These are phyloP conservation scores for Dallia pectoralis DNA, from an alignment of 2,797 vertebrate species.

Conservation along the genomic window DNA sequence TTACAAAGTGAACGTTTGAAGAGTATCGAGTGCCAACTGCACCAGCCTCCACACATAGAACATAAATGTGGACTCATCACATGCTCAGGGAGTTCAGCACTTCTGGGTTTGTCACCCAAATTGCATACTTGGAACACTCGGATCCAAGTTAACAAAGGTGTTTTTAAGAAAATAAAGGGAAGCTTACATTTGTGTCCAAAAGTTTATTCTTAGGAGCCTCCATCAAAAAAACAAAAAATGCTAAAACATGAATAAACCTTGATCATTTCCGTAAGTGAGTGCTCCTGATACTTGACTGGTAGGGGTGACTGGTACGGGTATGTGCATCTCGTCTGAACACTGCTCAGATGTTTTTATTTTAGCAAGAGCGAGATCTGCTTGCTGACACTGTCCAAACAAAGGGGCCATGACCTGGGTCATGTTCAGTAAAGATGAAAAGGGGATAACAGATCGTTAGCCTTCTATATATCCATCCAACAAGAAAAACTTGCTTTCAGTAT, in stretches of 20 bases:
- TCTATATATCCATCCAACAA: background rate
- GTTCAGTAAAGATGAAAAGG: background rate
- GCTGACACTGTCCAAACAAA: conserved; percentile 70
- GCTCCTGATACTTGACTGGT: conserved; percentile 25
- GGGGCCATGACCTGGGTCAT: conserved; percentile 19
- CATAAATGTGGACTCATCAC: too few species aligned
- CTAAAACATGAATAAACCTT: conserved; percentile 16
- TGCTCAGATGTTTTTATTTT: conserved; percentile 74
- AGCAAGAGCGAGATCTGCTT: conserved; percentile 52
- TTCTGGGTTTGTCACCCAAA: too few species aligned
- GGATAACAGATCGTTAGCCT: background rate
- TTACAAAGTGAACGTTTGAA: too few species aligned
- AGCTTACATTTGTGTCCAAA: conserved; percentile 38
- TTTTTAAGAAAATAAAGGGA: conserved; percentile 28
- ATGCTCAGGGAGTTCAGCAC: too few species aligned
- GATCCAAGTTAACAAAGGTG: background rate
- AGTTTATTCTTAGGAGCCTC: conserved; percentile 37
- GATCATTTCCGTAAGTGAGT: conserved; percentile 39
- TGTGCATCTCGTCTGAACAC: conserved; percentile 66
- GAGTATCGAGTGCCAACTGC: too few species aligned
- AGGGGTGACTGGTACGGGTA: conserved; percentile 20
- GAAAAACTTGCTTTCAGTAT: background rate
- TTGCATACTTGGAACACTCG: too few species aligned
- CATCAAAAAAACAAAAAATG: conserved; percentile 23
- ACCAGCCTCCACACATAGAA: too few species aligned